These are phyloP conservation scores for Rhineura floridana DNA, from an alignment of 2,113 vertebrate genomes.

Conservation along the genomic window DNA sequence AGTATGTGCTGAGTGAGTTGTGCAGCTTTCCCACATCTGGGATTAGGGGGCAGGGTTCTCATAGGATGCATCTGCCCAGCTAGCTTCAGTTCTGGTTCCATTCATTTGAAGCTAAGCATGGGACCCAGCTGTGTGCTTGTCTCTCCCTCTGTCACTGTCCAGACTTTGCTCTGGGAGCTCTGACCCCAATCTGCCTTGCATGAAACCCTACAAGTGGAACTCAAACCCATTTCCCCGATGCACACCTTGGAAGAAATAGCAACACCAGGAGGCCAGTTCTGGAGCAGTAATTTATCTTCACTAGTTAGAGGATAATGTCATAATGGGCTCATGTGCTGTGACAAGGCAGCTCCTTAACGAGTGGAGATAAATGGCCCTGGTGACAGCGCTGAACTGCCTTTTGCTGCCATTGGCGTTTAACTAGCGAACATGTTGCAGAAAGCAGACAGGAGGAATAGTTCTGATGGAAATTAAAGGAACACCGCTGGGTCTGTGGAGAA, in stretches of 20 bases:
- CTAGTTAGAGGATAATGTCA: conserved; percentile 44
- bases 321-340: conserved; percentile 44
- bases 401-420: background rate
- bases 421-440: background rate
- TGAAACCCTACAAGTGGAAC: background rate
- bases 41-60: background rate
- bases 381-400: conserved; percentile 1
- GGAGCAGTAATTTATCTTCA: conserved; percentile 58
- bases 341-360: conserved; percentile 63
- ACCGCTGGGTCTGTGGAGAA: background rate
- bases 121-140: too few relatives aligned
- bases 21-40: background rate
- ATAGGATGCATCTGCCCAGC: background rate
- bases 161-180: background rate
- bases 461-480: background rate
- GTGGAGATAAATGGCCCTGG: conserved; percentile 58
- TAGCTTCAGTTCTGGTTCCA: too few relatives aligned
- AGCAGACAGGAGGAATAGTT: background rate
- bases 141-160: background rate
- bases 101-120: too few relatives aligned
- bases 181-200: background rate
- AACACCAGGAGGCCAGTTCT: background rate
- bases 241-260: background rate
- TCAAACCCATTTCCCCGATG: background rate
- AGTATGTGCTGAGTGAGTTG: background rate